Conservation (phyloP, 2,113 vertebrate species). For the Platichthys stellatus region DNA sequence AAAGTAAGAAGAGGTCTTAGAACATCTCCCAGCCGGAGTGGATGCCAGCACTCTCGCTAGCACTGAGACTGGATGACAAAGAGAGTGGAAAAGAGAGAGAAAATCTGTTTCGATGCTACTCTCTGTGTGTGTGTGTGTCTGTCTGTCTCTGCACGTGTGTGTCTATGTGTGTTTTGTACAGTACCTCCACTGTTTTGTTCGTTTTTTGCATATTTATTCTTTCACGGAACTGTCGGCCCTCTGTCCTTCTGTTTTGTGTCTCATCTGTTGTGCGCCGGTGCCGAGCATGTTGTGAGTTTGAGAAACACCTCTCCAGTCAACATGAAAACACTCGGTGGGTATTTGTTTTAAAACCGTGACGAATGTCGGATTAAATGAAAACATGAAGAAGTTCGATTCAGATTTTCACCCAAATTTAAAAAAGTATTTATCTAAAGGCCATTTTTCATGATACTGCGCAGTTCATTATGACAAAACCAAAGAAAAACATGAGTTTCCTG, state of each 20-base stretch:
- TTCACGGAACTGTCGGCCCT: slow-evolving; percentile 52
- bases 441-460: neutral
- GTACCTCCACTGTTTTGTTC: slow-evolving; percentile 66
- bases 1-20: slow-evolving; percentile 79
- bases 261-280: slow-evolving; percentile 33
- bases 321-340: neutral
- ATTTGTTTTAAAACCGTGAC: slow-evolving; percentile 1
- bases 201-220: slow-evolving; percentile 70
- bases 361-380: neutral
- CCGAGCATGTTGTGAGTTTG: slow-evolving; percentile 26
- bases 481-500: neutral
- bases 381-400: neutral
- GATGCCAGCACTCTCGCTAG: slow-evolving; percentile 74
- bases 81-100: slow-evolving; percentile 58
- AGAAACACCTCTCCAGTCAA: slow-evolving; percentile 16
- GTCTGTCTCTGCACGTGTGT: slow-evolving; percentile 59
- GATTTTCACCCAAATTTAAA: neutral
- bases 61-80: slow-evolving; percentile 77
- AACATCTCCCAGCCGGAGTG: slow-evolving; percentile 78
- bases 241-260: slow-evolving; percentile 58
- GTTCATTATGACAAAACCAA: neutral
- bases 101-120: slow-evolving; percentile 14
- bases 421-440: neutral
- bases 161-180: slow-evolving; percentile 66
- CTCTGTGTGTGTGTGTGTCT: slow-evolving; percentile 41